Evolutionary conservation across 2,888 invertebrate species (phyloP).

Genomic region (Acrobasis consociella): DNA sequence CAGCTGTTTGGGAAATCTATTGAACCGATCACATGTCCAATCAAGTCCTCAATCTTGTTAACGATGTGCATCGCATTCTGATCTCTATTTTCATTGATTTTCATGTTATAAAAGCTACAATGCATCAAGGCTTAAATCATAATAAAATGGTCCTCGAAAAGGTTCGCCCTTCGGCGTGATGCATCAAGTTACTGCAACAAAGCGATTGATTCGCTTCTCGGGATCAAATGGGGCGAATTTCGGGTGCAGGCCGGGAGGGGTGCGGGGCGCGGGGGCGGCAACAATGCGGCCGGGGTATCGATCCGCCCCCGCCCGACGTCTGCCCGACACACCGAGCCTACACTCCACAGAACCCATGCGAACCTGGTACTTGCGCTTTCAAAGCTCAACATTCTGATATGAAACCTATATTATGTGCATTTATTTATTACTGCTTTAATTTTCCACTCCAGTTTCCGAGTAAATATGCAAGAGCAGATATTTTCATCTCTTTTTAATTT

Average conservation of each 20-base stretch:
- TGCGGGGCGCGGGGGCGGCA: constrained; percentile 58
- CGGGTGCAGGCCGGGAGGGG: constrained; percentile 62
- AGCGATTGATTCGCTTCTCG: constrained; percentile 74
- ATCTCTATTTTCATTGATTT: constrained; percentile 9
- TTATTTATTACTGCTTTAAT: constrained; percentile 10
- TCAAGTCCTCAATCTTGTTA: constrained; percentile 19
- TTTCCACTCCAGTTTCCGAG: neutral
- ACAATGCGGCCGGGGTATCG: constrained; percentile 80
- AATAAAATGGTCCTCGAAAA: constrained; percentile 32
- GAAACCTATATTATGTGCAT: neutral
- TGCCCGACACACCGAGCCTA: constrained; percentile 67
- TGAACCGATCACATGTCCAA: constrained; percentile 19
- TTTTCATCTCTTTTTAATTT: constrained; percentile 9
- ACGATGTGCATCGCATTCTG: constrained; percentile 5
- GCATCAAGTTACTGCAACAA: constrained; percentile 75
- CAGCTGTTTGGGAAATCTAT: constrained; percentile 25
- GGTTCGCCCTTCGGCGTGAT: constrained; percentile 44
- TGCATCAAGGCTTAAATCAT: constrained; percentile 27
- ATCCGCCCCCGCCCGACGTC: constrained; percentile 69
- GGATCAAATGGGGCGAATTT: constrained; percentile 79
- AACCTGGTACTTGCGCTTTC: constrained; percentile 75
- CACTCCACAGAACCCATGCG: constrained; percentile 63
- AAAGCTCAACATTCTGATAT: constrained; percentile 35
- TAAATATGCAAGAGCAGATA: constrained; percentile 1
- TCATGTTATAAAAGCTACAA: constrained; percentile 27